phyloP scores from a whole-genome alignment of 2,797 vertebrate genomes.

The Pantherophis alleghaniensis region DNA sequence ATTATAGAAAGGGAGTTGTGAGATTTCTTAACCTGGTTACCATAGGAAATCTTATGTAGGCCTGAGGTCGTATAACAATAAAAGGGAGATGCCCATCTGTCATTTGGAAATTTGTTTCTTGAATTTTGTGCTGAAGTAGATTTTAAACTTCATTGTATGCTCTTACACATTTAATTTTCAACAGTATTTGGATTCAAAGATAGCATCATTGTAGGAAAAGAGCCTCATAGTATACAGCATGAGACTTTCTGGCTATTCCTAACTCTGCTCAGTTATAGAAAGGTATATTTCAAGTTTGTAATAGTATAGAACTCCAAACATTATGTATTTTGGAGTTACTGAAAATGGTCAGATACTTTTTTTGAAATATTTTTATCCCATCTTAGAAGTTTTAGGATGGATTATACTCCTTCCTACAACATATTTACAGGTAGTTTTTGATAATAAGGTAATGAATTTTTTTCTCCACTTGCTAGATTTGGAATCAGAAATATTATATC shows the following conservation, averaged over 20 bases:
- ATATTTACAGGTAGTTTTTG: conserved; percentile 9
- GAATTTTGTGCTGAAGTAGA: conserved; percentile 68
- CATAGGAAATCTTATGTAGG: conserved; percentile 69
- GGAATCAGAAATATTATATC: background rate
- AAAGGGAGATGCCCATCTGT: conserved; percentile 79
- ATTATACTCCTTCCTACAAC: background rate
- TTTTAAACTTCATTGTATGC: conserved; percentile 67
- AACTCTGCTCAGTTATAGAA: background rate
- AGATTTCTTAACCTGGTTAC: conserved; percentile 64
- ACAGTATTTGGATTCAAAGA: conserved; percentile 8
- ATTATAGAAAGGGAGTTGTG: conserved; percentile 52
- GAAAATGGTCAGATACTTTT: background rate
- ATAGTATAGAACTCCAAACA: background rate
- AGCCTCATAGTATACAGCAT: background rate
- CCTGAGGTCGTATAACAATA: conserved; percentile 77
- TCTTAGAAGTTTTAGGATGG: background rate
- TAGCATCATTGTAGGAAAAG: background rate
- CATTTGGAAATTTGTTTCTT: conserved; percentile 60
- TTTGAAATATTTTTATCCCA: background rate
- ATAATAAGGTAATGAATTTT: background rate
- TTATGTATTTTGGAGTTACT: accelerated
- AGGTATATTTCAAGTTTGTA: conserved; percentile 19
- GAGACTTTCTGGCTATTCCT: background rate
- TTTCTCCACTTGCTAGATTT: background rate
- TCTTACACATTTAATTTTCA: conserved; percentile 47